A percentile compares a stretch with the other conserved stretches of the same genome.
Evolutionary conservation across 2,113 vertebrate genomes (phyloP).

Genomic region (Camelus bactrianus): DNA sequence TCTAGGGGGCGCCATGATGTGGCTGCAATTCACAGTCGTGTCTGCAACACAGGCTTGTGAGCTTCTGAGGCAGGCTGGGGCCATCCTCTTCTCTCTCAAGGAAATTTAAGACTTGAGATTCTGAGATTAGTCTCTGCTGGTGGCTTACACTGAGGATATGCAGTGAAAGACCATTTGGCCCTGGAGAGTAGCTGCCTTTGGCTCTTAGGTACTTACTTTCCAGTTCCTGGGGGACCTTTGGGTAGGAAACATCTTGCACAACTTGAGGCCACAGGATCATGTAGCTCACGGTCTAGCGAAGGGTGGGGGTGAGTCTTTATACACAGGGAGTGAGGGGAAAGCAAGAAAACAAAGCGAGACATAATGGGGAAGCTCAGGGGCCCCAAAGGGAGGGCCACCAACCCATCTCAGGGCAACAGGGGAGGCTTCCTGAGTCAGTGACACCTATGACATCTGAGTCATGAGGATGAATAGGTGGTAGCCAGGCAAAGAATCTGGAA

Average conservation of each 20-base stretch:
- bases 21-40: not conserved
- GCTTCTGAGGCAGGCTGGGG: not conserved
- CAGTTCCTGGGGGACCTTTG: not conserved
- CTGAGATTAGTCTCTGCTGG: not conserved
- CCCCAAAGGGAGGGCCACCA: not conserved
- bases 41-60: not conserved
- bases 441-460: not conserved
- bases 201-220: not conserved
- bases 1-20: not conserved
- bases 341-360: not conserved
- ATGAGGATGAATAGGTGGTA: not conserved
- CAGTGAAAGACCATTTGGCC: not conserved
- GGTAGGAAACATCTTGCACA: not conserved
- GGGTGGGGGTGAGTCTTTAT: no score
- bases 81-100: not conserved
- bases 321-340: not conserved
- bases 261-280: not conserved
- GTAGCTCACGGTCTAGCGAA: not conserved
- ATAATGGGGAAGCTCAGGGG: not conserved
- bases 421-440: not conserved
- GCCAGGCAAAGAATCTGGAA: not conserved
- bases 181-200: not conserved
- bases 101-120: not conserved
- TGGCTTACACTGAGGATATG: not conserved
- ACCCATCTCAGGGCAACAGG: not conserved